Conservation (phyloP, 1,140 invertebrate genomes). For the Drosophila paulistorum region DNA sequence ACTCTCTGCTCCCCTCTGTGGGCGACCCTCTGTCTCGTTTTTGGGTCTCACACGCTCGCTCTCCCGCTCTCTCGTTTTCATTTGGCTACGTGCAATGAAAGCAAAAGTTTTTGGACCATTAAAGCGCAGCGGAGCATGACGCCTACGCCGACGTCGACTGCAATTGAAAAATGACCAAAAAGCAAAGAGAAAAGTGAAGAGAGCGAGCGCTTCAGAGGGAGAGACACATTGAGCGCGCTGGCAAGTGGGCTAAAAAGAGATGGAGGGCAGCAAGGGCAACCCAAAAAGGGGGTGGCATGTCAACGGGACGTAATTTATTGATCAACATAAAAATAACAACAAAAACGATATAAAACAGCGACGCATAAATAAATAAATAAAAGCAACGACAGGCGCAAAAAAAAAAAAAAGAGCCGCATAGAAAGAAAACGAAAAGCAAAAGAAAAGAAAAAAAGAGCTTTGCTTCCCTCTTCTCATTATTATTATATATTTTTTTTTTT, state of each 20-base stretch:
- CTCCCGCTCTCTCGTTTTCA: conserved; percentile 21
- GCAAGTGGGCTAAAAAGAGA: conserved; percentile 1
- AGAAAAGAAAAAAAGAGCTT: conserved; percentile 16
- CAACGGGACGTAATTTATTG: conserved; percentile 76
- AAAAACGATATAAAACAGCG: conserved; percentile 32
- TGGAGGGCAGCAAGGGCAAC: neutral
- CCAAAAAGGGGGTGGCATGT: conserved; percentile 54
- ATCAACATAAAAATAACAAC: conserved; percentile 51
- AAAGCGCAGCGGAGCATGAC: conserved; percentile 71
- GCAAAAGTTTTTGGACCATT: conserved; percentile 74
- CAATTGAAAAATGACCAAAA: conserved; percentile 75
- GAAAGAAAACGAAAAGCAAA: no score
- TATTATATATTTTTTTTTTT: conserved; percentile 47
- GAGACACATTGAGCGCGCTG: neutral
- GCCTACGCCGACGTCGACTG: conserved; percentile 47
- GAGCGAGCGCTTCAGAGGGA: neutral
- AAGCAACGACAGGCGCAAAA: conserved; percentile 29
- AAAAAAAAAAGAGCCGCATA: conserved; percentile 14
- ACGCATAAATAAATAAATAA: conserved; percentile 66
- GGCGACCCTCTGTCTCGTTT: neutral
- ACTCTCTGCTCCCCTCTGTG: conserved; percentile 1
- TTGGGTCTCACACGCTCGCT: neutral
- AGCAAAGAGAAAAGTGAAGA: conserved; percentile 20
- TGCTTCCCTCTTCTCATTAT: conserved; percentile 49
- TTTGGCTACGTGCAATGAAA: conserved; percentile 68